phyloP scores from a whole-genome alignment of 2,888 invertebrate species.

The Drosophila cracens region DNA sequence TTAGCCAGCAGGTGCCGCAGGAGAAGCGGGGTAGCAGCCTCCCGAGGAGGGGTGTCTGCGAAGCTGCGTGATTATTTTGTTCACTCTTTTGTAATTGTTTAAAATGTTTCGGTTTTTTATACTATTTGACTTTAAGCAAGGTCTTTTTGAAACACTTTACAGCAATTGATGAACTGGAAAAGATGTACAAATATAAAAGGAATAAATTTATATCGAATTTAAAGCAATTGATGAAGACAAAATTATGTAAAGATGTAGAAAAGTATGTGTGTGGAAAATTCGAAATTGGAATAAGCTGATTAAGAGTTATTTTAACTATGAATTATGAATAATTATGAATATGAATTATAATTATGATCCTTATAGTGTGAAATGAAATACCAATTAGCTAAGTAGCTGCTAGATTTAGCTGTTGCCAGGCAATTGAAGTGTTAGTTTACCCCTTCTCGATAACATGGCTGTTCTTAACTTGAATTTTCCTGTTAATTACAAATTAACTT shows the following conservation, averaged over 20 bases:
- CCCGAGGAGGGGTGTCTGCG: conserved; percentile 24
- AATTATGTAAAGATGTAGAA: background rate
- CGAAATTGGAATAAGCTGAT: background rate
- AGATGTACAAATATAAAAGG: background rate
- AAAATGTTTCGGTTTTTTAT: conserved; percentile 36
- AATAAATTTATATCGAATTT: background rate
- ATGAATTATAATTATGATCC: background rate
- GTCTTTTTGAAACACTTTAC: conserved; percentile 7
- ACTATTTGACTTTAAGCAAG: conserved; percentile 31
- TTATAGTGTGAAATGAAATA: background rate
- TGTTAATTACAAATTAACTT: background rate
- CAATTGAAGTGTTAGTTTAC: background rate
- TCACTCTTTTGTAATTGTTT: conserved; percentile 35
- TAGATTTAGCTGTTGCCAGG: background rate
- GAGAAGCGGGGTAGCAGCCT: background rate
- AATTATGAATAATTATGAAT: background rate
- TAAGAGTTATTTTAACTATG: background rate
- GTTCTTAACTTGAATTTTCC: background rate
- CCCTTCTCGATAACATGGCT: background rate
- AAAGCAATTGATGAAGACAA: background rate
- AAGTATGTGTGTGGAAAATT: background rate
- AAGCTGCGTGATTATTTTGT: conserved; percentile 30
- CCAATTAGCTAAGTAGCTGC: background rate
- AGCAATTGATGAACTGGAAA: background rate
- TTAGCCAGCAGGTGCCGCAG: conserved; percentile 46